Base-by-base conservation (phyloP, 2,113 vertebrate species). In the Zapornia atra region DNA sequence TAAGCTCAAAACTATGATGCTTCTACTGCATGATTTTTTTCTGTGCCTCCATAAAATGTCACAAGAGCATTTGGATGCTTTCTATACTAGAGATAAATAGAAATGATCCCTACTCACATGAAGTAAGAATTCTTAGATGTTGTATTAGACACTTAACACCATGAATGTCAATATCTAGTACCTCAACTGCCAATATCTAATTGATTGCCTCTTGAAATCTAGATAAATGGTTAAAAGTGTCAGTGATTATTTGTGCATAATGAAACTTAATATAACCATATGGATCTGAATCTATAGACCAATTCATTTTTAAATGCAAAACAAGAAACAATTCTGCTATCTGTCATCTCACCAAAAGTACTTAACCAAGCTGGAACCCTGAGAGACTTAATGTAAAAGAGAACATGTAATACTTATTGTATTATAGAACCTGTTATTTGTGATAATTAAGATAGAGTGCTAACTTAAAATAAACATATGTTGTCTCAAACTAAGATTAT, bases 381-480 rank as follows among this genome's bases (percentile, higher is more conserved):
- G 14, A 36, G 33, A 51, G 33, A 56, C 91, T 22, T 87, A 13
- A 89, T 91, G 29, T 82, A 86, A 92, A 79, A 75, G 25, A 46
- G 16, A 42, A 46, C 18, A 18, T 46, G 44, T 46, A 46, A 18
- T 46, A 46, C 18, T 82, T 46, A 42, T 61, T 82, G 17, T 80
- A n/a, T 66, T 92, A 4, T 2, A 79, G 28, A 80, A 38, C 10
- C 60, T 54, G n/a, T 44, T 82, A 42, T 69, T 71, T 60, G 50
- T 91, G 54, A 38, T 65, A 70, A 79, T 85, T 69, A 73, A 48
- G 65, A 44, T 80, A 26, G 48, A 70, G 17, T 28, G 63, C 7
- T 78, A 44, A 36, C 42, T 93, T 88, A 38, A 96, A 96, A 88
- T 92, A 96, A 98, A 96, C 69, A 4, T 48, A 14, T 13, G 3